phyloP scores from a whole-genome alignment of 2,797 vertebrate species.

The Pseudotriccus pelzelni region DNA sequence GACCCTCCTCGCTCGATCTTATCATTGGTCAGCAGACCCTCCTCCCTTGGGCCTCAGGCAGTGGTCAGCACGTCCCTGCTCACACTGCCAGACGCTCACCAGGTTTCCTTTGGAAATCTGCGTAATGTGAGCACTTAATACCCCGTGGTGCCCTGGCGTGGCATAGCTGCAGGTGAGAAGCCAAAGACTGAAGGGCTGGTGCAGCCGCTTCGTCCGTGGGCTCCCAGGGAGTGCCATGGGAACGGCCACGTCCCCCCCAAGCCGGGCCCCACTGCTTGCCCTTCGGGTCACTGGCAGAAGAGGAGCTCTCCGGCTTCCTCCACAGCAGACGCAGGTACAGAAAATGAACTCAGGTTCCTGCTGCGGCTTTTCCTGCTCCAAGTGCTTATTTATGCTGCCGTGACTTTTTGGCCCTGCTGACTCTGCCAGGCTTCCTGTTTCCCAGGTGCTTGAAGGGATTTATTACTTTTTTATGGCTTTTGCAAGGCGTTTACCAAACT shows the following conservation, averaged over 20 bases:
- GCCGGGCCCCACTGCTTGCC: not conserved
- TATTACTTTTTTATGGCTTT: not conserved
- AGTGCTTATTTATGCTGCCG: not conserved
- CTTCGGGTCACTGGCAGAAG: rapidly evolving
- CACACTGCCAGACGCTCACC: not conserved
- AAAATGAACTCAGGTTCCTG: not conserved
- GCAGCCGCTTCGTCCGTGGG: not conserved
- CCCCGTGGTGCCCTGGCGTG: rapidly evolving
- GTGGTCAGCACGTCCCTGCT: not conserved
- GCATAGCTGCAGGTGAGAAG: not conserved
- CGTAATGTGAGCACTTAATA: not conserved
- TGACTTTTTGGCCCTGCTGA: not conserved
- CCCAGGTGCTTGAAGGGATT: constrained; percentile 5
- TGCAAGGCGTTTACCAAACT: not conserved
- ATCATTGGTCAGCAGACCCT: not conserved
- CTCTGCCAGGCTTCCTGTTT: constrained; percentile 15
- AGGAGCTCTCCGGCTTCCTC: not conserved
- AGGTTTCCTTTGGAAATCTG: not conserved
- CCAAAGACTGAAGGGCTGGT: not conserved
- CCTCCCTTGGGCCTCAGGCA: not conserved
- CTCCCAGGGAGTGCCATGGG: not conserved
- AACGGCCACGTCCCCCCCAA: rapidly evolving
- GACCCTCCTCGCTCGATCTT: not conserved
- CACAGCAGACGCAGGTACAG: not conserved
- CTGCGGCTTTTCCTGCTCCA: not conserved